phyloP scores from a whole-genome alignment of 2,888 invertebrate species.

The Hemicrepidius hirtus region DNA sequence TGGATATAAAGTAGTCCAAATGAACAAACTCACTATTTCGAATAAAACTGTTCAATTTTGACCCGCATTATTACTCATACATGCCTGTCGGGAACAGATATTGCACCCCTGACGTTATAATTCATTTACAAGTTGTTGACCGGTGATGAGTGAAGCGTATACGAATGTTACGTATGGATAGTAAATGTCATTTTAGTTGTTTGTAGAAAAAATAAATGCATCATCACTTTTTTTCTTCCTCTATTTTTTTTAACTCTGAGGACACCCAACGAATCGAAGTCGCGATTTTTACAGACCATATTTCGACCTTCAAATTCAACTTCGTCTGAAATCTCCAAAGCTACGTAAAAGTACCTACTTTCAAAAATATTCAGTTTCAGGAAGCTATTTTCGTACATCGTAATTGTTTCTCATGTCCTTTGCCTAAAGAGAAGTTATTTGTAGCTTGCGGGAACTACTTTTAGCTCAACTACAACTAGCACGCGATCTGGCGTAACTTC shows the following conservation, averaged over 20 bases:
- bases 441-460: constrained; percentile 3
- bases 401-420: constrained; percentile 23
- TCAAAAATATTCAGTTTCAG: constrained; percentile 22
- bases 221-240: too few relatives aligned
- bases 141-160: constrained; percentile 39
- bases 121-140: constrained; percentile 51
- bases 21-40: constrained; percentile 24
- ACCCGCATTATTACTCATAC: constrained; percentile 44
- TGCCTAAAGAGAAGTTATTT: constrained; percentile 21
- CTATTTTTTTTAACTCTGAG: too few relatives aligned
- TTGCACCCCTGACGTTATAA: constrained; percentile 43
- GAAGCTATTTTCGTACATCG: constrained; percentile 17
- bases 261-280: too few relatives aligned
- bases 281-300: too few relatives aligned
- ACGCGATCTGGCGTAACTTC: constrained; percentile 12
- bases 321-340: too few relatives aligned
- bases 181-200: constrained; percentile 16
- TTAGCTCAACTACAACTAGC: constrained; percentile 9
- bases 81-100: constrained; percentile 47
- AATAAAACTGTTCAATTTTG: constrained; percentile 45
- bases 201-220: not conserved
- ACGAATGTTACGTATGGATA: constrained; percentile 21
- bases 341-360: not conserved
- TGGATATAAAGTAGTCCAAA: constrained; percentile 29
- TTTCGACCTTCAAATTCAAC: too few relatives aligned